These are phyloP conservation scores for Notolepis coatsorum DNA, from an alignment of 2,797 vertebrate genomes.

Conservation along the genomic window DNA sequence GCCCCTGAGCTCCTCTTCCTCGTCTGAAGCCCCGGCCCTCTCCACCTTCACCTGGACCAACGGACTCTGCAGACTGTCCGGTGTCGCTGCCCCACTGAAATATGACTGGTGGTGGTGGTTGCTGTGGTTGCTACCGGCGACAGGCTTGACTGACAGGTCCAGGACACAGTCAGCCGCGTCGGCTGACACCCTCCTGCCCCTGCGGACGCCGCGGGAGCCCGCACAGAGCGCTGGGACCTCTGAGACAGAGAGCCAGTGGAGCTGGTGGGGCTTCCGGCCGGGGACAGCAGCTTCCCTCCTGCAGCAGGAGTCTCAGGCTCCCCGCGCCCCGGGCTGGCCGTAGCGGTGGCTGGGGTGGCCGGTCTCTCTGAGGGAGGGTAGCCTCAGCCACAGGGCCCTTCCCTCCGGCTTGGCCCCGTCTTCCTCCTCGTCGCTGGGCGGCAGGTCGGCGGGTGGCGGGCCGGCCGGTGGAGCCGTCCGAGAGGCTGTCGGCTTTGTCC, in stretches of 20 bases:
- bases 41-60: slow-evolving; percentile 97
- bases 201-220: slow-evolving; percentile 88
- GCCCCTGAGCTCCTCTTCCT: slow-evolving; percentile 89
- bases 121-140: slow-evolving; percentile 86
- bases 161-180: slow-evolving; percentile 95
- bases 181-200: slow-evolving; percentile 88
- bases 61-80: slow-evolving; percentile 92
- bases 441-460: slow-evolving; percentile 92
- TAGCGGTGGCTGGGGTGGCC: slow-evolving; percentile 81
- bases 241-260: slow-evolving; percentile 94
- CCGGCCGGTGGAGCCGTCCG: slow-evolving; percentile 89
- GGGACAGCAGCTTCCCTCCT: slow-evolving; percentile 80
- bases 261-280: slow-evolving; percentile 92
- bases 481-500: slow-evolving; percentile 97
- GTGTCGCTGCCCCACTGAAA: slow-evolving; percentile 86
- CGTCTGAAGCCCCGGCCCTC: slow-evolving; percentile 94
- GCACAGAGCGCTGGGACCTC: slow-evolving; percentile 90
- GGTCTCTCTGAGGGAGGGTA: slow-evolving; percentile 90
- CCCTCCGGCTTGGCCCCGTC: slow-evolving; percentile 91
- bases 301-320: slow-evolving; percentile 88
- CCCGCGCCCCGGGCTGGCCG: slow-evolving; percentile 83
- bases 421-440: slow-evolving; percentile 96
- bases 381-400: slow-evolving; percentile 93
- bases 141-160: slow-evolving; percentile 98
- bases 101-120: slow-evolving; percentile 90